Conservation (phyloP, 2,888 invertebrate species). For the Dicyrtoma fusca region DNA sequence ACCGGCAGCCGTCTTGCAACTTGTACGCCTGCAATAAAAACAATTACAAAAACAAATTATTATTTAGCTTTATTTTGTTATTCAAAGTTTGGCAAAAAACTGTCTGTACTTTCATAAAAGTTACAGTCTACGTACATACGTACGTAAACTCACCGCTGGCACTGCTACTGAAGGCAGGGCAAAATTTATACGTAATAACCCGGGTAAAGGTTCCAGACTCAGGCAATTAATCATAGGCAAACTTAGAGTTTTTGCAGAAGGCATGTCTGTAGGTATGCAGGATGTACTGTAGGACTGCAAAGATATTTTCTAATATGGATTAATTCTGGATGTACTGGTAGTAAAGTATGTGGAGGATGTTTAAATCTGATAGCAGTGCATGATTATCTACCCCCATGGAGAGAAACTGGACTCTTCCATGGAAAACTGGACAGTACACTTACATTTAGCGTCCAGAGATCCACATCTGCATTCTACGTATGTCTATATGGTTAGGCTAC, state of each 20-base stretch:
- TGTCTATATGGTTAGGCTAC: too few relatives aligned
- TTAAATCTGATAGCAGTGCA: background rate
- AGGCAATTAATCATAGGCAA: too few relatives aligned
- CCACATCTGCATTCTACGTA: background rate
- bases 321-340: background rate
- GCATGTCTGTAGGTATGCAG: too few relatives aligned
- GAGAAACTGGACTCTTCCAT: conserved; percentile 33
- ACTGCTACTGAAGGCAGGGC: too few relatives aligned
- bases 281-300: background rate
- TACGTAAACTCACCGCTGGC: too few relatives aligned
- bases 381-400: background rate
- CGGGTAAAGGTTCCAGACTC: too few relatives aligned
- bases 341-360: background rate
- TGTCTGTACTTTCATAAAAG: too few relatives aligned
- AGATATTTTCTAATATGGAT: background rate
- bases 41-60: conserved; percentile 61
- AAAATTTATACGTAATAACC: too few relatives aligned
- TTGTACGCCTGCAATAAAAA: conserved; percentile 69
- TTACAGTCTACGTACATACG: too few relatives aligned
- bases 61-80: too few relatives aligned
- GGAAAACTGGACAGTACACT: conserved; percentile 29
- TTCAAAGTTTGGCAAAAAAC: too few relatives aligned
- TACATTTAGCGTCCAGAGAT: background rate
- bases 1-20: conserved; percentile 88
- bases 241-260: too few relatives aligned